Conservation (phyloP, 2,797 vertebrate species). For the Agapornis canus region DNA sequence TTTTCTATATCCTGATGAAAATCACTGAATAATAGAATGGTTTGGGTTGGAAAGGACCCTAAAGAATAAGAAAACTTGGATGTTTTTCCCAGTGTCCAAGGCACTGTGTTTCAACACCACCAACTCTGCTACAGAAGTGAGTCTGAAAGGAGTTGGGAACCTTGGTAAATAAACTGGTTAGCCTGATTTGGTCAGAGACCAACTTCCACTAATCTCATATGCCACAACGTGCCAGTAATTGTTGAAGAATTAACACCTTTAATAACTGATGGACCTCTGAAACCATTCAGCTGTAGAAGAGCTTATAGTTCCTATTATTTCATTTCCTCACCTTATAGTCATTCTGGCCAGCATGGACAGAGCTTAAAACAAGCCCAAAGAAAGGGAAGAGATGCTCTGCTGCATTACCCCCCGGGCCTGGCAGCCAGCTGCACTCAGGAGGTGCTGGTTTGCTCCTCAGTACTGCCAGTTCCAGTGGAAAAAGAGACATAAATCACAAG, state of each 20-base stretch:
- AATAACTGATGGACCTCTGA: conserved; percentile 47
- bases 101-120: background rate
- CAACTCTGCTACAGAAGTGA: background rate
- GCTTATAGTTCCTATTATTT: conserved; percentile 22
- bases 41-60: background rate
- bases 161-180: background rate
- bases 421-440: background rate
- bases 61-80: background rate
- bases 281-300: conserved; percentile 24
- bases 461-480: background rate
- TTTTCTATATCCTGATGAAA: background rate
- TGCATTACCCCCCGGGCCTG: background rate
- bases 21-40: background rate
- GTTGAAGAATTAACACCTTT: conserved; percentile 41
- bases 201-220: conserved; percentile 1
- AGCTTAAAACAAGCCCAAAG: background rate
- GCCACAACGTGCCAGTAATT: background rate
- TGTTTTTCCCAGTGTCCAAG: background rate
- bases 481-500: background rate
- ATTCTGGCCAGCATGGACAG: background rate
- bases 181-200: background rate
- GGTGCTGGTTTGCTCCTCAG: background rate
- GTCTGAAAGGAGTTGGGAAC: background rate
- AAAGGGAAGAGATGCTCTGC: background rate
- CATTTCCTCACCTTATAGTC: conserved; percentile 1